Conservation (phyloP, 2,113 vertebrate species). For the Hippocampus zosterae region DNA sequence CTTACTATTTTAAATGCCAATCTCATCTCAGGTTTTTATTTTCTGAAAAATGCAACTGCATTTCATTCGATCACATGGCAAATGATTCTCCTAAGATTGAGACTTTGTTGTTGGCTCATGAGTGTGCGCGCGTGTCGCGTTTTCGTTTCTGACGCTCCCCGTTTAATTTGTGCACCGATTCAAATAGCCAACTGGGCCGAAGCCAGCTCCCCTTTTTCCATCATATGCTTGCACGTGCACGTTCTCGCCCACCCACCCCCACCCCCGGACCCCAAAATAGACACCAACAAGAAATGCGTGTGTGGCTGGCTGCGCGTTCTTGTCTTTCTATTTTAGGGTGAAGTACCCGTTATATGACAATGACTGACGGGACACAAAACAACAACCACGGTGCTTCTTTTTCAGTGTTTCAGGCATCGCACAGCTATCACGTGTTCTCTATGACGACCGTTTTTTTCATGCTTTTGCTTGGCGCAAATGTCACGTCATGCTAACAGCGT, state of each 20-base stretch:
- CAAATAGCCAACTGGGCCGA: neutral
- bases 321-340: neutral
- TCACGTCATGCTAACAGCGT: too few species aligned
- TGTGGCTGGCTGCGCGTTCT: neutral
- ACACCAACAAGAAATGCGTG: neutral
- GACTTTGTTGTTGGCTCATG: neutral
- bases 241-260: neutral
- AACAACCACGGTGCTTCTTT: neutral
- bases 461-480: too few species aligned
- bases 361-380: neutral
- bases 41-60: too few species aligned
- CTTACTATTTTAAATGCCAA: too few species aligned
- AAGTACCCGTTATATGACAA: neutral
- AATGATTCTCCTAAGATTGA: neutral
- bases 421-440: too few species aligned
- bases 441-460: too few species aligned
- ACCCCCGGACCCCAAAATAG: conserved; percentile 3
- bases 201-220: neutral
- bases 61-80: neutral
- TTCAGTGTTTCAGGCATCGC: neutral
- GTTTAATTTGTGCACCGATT: neutral
- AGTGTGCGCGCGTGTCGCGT: neutral
- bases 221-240: neutral
- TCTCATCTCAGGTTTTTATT: too few species aligned
- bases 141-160: neutral